Base-by-base conservation (phyloP, 1,140 invertebrate species). In the Eurosta solidaginis region DNA sequence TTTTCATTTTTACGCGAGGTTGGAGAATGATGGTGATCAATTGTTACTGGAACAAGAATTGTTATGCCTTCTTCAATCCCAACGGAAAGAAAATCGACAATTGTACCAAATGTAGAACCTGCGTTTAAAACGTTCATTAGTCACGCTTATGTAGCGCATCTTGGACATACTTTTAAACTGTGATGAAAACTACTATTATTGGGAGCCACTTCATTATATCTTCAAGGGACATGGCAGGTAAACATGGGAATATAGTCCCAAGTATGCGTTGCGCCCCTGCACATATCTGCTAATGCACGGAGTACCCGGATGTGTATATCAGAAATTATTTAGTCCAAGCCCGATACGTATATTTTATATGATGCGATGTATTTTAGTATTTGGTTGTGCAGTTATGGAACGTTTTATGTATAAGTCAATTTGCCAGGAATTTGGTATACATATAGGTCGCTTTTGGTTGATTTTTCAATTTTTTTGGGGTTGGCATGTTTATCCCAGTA, bases 111-210 rank as follows among this genome's bases (percentile, higher is more conserved):
- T 78, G 92, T 92, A n/a, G 92, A 94, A 54, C 92, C 94, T 22
- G 96, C 96, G n/a, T 95, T 98, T 84, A 96, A 95, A 85, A 89
- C 95, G 1, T 88, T 98, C 50, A 88, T 98, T 27, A 94, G 93
- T 17, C 94, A 40, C 90, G 97, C 79, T 92, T 98, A 82, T 94
- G 93, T 88, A 93, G n/a, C n/a, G n/a, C n/a, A n/a, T n/a, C n/a
- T n/a, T n/a, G n/a, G n/a, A n/a, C n/a, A n/a, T n/a, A n/a, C 97
- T 49, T 97, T 96, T 49, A 93, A 98, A 99, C 88, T 99, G 98
- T 89, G 98, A 99, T 92, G 98, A 99, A 89, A 98, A 97, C 0
- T 99, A 92, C 87, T 99, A 99, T 89, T 99, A 98, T 88, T 99
- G 98, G n/a, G n/a, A n/a, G n/a, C n/a, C n/a, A n/a, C n/a, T n/a